phyloP scores from a whole-genome alignment of 1,140 invertebrate genomes.

The Penaeus vannamei region DNA sequence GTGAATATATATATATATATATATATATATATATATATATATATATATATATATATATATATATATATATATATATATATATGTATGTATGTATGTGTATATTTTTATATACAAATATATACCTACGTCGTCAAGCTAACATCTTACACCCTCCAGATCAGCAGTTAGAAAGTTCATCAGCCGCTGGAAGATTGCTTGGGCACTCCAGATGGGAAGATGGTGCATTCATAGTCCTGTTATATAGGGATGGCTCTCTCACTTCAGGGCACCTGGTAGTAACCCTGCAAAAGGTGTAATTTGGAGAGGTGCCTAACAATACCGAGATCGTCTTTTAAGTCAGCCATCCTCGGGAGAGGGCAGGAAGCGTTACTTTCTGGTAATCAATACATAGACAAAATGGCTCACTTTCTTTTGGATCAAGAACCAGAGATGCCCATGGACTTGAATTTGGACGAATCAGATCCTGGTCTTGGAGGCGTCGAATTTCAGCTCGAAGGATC shows the following conservation, averaged over 20 bases:
- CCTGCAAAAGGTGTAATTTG: no score
- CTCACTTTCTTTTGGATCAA: not conserved
- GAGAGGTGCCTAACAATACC: no score
- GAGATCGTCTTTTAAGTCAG: no score
- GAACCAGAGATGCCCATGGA: not conserved
- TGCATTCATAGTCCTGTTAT: no score
- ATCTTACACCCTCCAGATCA: no score
- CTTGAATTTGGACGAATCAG: not conserved
- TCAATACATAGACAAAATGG: not conserved
- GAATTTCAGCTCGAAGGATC: not conserved
- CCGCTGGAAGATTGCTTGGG: no score
- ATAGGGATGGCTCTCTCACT: no score
- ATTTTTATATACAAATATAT: not conserved
- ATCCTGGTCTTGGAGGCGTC: no score
- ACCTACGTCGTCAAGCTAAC: not conserved
- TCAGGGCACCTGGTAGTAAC: no score
- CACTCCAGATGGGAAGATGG: no score
- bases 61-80: not conserved
- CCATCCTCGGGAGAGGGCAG: no score
- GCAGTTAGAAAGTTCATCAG: no score
- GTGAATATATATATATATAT: not conserved
- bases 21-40: constrained; percentile 8
- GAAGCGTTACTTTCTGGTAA: not conserved
- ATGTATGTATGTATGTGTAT: not conserved
- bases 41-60: not conserved